Percentiles rank a stretch among this genome's conserved stretches.
phyloP scores from a whole-genome alignment of 2,113 vertebrate species.

The Forbesichthys agassizii region DNA sequence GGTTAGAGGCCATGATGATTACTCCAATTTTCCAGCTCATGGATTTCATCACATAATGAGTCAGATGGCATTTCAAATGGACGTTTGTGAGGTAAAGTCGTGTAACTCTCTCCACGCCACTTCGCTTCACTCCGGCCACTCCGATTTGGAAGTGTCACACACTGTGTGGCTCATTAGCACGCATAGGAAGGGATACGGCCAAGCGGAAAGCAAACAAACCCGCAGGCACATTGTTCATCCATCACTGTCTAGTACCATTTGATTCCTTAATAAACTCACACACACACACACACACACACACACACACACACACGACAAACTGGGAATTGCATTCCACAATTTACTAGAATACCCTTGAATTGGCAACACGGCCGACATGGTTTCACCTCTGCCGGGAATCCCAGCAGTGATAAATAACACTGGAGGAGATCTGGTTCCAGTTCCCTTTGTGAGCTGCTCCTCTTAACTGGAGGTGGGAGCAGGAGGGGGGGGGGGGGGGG shows the following conservation, averaged over 20 bases:
- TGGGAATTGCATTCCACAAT: conserved; percentile 43
- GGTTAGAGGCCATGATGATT: conserved; percentile 67
- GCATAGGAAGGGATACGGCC: conserved; percentile 30
- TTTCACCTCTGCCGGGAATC: conserved; percentile 31
- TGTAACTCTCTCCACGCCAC: conserved; percentile 9
- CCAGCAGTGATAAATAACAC: conserved; percentile 38
- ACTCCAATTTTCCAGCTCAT: conserved; percentile 67
- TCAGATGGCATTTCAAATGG: conserved; percentile 19
- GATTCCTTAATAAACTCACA: conserved; percentile 49
- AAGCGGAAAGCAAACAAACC: conserved; percentile 56
- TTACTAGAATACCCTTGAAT: conserved; percentile 40
- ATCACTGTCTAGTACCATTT: conserved; percentile 30
- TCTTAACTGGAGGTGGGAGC: conserved; percentile 47
- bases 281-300: background rate
- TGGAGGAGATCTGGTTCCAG: conserved; percentile 51
- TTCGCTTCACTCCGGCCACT: conserved; percentile 36
- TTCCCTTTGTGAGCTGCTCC: conserved; percentile 47
- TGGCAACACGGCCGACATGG: conserved; percentile 8
- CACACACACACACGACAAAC: conserved; percentile 33
- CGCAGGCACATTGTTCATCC: conserved; percentile 41
- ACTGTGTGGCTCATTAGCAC: conserved; percentile 48
- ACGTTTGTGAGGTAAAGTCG: conserved; percentile 17
- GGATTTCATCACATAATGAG: conserved; percentile 57
- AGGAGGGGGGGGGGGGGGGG: conserved; percentile 26
- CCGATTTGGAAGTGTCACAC: conserved; percentile 49